Evolutionary conservation across 2,797 vertebrate genomes (phyloP), one percentile per base, ranked within the genome.

Genomic region (Manis javanica): DNA sequence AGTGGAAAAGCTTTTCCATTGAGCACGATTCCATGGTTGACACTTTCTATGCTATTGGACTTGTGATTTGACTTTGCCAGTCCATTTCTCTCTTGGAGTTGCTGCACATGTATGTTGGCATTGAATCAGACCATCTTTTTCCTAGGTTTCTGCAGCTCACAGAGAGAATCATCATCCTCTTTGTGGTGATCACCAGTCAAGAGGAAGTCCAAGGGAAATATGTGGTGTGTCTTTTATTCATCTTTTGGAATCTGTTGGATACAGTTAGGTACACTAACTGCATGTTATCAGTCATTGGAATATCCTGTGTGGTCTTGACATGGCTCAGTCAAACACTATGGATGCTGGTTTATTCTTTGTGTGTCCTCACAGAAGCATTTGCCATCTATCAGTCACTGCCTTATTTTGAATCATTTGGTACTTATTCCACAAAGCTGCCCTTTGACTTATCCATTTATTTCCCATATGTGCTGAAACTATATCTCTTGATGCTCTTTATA

Each of bases 121-220:
- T 99, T 46, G 99, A 99, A 94, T 98, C 99, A 95, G 98, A 98
- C 78, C 92, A 74, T 31, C 99, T 99, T 37, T 96, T 99, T 9
- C 99, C 99, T 83, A 99, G 99, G 85, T 98, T 99, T 96, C 57
- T 99, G 94, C 99, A 99, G 98, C 99, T 99, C 29, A 97, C 98
- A 55, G 99, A 99, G 97, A 99, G 99, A 98, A 99, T 99, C 95
- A 96, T 99, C 66, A 98, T 99, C 96, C 98, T 99, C 95, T 99
- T 99, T 88, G 97, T 99, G 14, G 98, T 99, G 95, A 99, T 99
- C 97, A 98, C 98, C 96, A 99, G 99, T 97, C 98, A 99, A 97
- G 99, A 99, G 97, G 99, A 99, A 97, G 96, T 99, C 94, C 99
- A 99, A 98, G 99, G 98, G 84, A 99, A 99, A 98, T 99, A 98